Evolutionary conservation across 2,888 invertebrate genomes (phyloP).

Genomic region (Altica lythri): DNA sequence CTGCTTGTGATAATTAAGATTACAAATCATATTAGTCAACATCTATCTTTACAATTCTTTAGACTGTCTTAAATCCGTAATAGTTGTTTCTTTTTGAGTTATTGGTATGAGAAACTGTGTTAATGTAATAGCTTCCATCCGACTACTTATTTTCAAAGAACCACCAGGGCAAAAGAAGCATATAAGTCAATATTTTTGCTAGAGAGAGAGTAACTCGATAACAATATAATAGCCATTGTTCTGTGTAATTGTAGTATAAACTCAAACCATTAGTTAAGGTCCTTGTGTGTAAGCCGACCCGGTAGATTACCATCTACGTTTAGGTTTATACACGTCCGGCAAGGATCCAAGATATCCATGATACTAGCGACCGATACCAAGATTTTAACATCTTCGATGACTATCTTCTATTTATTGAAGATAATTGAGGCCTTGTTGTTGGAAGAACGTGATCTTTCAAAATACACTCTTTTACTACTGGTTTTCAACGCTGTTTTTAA

Average conservation of each 20-base stretch:
- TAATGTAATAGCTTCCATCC: constrained; percentile 2
- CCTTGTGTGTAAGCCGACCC: constrained; percentile 30
- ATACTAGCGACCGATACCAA: constrained; percentile 47
- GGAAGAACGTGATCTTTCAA: constrained; percentile 34
- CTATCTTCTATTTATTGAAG: constrained; percentile 54
- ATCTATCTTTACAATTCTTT: too few relatives aligned
- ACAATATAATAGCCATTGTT: constrained; percentile 59
- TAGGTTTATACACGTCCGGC: constrained; percentile 14
- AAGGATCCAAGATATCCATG: constrained; percentile 48
- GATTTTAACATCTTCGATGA: constrained; percentile 48
- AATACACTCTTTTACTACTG: constrained; percentile 15
- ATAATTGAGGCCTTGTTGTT: constrained; percentile 53
- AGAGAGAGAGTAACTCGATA: constrained; percentile 52
- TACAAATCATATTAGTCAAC: too few relatives aligned
- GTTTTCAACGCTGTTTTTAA: not conserved
- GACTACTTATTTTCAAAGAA: constrained; percentile 12
- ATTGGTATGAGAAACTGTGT: not conserved
- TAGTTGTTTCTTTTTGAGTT: constrained; percentile 5
- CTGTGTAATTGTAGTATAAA: constrained; percentile 57
- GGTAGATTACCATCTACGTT: constrained; percentile 49
- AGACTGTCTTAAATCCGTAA: too few relatives aligned
- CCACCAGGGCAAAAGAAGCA: constrained; percentile 14
- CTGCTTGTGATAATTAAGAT: too few relatives aligned
- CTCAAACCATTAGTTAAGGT: constrained; percentile 54
- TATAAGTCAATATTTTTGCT: constrained; percentile 58